Evolutionary conservation across 2,888 invertebrate species (phyloP).

Genomic region (Scrobipalpa costella): DNA sequence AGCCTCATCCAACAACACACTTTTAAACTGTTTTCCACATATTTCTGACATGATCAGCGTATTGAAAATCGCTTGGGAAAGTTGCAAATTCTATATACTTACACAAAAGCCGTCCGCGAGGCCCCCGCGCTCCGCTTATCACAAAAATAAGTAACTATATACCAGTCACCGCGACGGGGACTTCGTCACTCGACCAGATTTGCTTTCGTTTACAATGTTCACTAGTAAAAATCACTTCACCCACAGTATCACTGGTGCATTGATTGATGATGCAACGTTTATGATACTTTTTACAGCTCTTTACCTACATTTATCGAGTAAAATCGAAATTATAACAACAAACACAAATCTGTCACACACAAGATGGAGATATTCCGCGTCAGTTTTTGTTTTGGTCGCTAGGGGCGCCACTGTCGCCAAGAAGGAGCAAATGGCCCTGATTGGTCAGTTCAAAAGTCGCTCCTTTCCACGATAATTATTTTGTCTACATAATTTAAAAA

Average conservation of each 20-base stretch:
- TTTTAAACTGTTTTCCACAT: slow-evolving; percentile 68
- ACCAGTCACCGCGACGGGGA: slow-evolving; percentile 74
- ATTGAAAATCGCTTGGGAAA: slow-evolving; percentile 51
- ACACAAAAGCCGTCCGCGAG: slow-evolving; percentile 72
- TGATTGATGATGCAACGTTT: slow-evolving; percentile 46
- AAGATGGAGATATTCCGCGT: slow-evolving; percentile 84
- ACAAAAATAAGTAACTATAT: slow-evolving; percentile 81
- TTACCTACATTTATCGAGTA: slow-evolving; percentile 61
- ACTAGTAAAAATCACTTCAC: slow-evolving; percentile 43
- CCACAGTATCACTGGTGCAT: slow-evolving; percentile 43
- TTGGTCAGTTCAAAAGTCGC: slow-evolving; percentile 57
- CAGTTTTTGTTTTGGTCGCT: slow-evolving; percentile 73
- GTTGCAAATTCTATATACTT: slow-evolving; percentile 64
- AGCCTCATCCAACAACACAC: slow-evolving; percentile 53
- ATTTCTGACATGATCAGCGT: slow-evolving; percentile 63
- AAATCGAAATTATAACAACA: slow-evolving; percentile 77
- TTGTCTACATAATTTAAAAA: slow-evolving; percentile 10
- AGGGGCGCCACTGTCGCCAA: slow-evolving; percentile 66
- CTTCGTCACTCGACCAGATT: slow-evolving; percentile 73
- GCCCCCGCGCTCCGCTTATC: slow-evolving; percentile 79
- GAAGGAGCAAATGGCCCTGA: slow-evolving; percentile 55
- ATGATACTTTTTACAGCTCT: slow-evolving; percentile 56
- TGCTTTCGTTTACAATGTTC: slow-evolving; percentile 51
- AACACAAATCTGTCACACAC: slow-evolving; percentile 84
- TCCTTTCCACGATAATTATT: slow-evolving; percentile 45